Percentiles rank a stretch among this genome's conserved stretches.
phyloP scores from a whole-genome alignment of 1,140 invertebrate species.

The Ostrea denselamellosa region DNA sequence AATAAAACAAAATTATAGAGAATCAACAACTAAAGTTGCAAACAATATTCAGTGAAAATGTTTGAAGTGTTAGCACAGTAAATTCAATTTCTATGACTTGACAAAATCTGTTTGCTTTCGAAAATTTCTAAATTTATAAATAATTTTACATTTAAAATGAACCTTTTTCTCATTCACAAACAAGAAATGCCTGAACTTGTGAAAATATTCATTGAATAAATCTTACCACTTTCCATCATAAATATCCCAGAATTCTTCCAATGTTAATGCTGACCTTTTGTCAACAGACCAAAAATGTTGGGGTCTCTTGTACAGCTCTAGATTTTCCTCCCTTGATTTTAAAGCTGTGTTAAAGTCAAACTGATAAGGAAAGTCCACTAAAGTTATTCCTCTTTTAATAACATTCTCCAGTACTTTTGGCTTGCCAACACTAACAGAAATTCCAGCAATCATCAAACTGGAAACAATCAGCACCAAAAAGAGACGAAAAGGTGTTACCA shows the following conservation, averaged over 20 bases:
- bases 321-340: constrained; percentile 60
- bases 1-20: background rate
- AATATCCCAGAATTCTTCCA: constrained; percentile 70
- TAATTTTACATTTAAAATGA: too few relatives aligned
- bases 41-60: too few relatives aligned
- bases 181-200: too few relatives aligned
- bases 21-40: background rate
- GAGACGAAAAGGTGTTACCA: constrained; percentile 62
- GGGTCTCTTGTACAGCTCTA: constrained; percentile 63
- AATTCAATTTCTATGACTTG: too few relatives aligned
- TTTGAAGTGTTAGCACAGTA: too few relatives aligned
- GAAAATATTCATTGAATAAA: constrained; percentile 30
- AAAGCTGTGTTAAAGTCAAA: constrained; percentile 51
- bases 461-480: constrained; percentile 56
- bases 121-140: too few relatives aligned
- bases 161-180: too few relatives aligned
- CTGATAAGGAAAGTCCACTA: background rate
- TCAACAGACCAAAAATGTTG: constrained; percentile 61
- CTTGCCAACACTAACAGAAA: constrained; percentile 53
- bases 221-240: constrained; percentile 74
- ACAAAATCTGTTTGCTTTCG: too few relatives aligned
- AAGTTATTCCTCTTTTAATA: background rate
- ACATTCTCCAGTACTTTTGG: background rate
- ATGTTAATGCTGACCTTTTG: constrained; percentile 59
- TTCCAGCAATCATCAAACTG: constrained; percentile 42